Evolutionary conservation across 2,113 vertebrate genomes (phyloP).

Genomic region (Oreochromis spilurus): DNA sequence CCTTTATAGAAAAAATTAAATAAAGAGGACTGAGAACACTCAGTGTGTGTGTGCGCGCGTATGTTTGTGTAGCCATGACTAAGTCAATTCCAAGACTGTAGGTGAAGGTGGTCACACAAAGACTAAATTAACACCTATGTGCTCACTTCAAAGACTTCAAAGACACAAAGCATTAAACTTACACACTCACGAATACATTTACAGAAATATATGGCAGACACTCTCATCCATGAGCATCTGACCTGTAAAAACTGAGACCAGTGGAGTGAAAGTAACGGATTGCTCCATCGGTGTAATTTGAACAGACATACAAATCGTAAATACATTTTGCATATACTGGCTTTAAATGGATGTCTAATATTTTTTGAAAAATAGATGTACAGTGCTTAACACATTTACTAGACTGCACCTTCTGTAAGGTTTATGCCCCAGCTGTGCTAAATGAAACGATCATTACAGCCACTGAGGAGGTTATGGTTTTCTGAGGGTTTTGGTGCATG

Average conservation of each 20-base stretch:
- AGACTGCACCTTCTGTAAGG: not conserved
- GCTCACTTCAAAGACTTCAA: not conserved
- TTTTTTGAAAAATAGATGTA: not conserved
- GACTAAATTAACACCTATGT: not conserved
- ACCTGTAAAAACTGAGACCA: not conserved
- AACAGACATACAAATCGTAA: not conserved
- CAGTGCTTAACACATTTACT: not conserved
- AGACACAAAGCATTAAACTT: not conserved
- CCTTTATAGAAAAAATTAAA: not conserved
- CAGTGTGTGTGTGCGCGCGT: rapidly evolving
- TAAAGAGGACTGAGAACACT: not conserved
- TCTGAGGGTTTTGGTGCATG: not conserved
- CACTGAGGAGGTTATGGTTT: not conserved
- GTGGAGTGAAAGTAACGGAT: not conserved
- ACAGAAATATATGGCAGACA: not conserved
- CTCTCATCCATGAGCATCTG: not conserved
- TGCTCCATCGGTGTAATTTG: not conserved
- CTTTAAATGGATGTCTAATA: not conserved
- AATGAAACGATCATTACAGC: not conserved
- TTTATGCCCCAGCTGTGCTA: not conserved
- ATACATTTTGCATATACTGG: not conserved
- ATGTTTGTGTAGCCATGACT: not conserved
- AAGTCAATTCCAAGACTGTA: not conserved
- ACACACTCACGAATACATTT: not conserved
- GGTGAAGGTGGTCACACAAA: not conserved